Conservation (phyloP, 2,113 vertebrate genomes). For the Brachyhypopomus gauderio region DNA sequence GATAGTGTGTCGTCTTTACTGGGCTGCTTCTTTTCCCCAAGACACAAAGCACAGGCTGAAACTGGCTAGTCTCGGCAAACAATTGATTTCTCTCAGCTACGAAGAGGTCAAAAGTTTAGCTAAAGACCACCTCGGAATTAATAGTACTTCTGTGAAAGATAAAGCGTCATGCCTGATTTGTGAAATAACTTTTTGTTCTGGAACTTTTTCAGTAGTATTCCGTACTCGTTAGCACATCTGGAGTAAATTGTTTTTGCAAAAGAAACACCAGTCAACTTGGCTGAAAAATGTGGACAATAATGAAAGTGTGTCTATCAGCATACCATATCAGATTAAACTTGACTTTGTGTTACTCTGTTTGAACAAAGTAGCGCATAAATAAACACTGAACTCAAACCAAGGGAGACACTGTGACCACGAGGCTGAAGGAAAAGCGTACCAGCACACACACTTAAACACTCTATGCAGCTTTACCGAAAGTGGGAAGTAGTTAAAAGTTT, state of each 20-base stretch:
- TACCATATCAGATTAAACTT: constrained; percentile 64
- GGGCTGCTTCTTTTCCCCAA: constrained; percentile 61
- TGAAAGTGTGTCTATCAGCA: constrained; percentile 69
- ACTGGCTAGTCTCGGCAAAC: constrained; percentile 60
- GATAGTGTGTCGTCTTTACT: constrained; percentile 9
- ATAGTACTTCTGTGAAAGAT: constrained; percentile 38
- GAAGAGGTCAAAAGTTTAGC: constrained; percentile 54
- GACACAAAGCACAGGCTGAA: constrained; percentile 55
- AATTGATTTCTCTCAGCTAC: constrained; percentile 59
- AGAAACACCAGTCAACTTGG: constrained; percentile 60
- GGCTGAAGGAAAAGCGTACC: constrained; percentile 60
- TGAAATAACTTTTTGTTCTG: background rate
- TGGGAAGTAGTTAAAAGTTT: no score
- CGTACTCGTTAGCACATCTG: constrained; percentile 72
- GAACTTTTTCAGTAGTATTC: constrained; percentile 39
- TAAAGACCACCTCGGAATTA: constrained; percentile 50
- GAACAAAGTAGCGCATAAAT: constrained; percentile 67
- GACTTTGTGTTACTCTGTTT: constrained; percentile 63
- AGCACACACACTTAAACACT: constrained; percentile 56
- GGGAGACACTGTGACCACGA: constrained; percentile 58
- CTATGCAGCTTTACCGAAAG: background rate
- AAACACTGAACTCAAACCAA: constrained; percentile 59
- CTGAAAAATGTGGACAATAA: constrained; percentile 56
- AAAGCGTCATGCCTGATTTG: background rate
- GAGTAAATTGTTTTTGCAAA: constrained; percentile 66